Evolutionary conservation across 2,113 vertebrate genomes (phyloP).

Genomic region (Neomonachus schauinslandi): DNA sequence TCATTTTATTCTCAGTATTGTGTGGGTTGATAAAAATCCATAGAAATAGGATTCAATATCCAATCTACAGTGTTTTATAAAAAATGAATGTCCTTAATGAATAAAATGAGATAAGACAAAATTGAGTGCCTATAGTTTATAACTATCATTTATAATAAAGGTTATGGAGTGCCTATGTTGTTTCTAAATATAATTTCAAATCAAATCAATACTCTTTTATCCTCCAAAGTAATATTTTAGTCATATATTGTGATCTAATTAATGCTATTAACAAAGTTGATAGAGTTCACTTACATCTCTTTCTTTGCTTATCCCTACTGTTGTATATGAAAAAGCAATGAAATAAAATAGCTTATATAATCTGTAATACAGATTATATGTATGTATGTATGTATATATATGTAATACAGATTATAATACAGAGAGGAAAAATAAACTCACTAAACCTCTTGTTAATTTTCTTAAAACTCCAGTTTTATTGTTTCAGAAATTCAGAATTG

Average conservation of each 20-base stretch:
- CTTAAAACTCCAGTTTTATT: background rate
- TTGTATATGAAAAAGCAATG: background rate
- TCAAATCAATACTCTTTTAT: background rate
- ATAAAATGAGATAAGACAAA: slow-evolving; percentile 45
- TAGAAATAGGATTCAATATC: background rate
- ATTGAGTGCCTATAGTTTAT: background rate
- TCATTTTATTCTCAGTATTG: background rate
- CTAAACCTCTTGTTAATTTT: background rate
- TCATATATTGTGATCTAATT: background rate
- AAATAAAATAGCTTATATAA: background rate
- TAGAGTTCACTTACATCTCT: background rate
- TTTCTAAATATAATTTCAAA: slow-evolving; percentile 20
- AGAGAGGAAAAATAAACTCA: background rate
- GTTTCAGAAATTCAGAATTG: background rate
- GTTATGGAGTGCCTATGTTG: background rate
- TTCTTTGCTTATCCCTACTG: background rate
- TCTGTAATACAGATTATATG: background rate
- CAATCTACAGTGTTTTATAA: background rate
- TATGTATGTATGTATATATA: too few species aligned
- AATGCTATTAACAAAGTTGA: background rate
- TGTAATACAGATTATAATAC: background rate
- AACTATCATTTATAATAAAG: background rate
- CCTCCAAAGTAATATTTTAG: background rate
- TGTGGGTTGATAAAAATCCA: background rate
- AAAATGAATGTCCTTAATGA: background rate